A percentile compares a stretch with the other conserved stretches of the same genome.
These are phyloP conservation scores for Parazoanthus atlanticus DNA, from an alignment of 92 coral and sea anemone genomes.

Conservation along the genomic window DNA sequence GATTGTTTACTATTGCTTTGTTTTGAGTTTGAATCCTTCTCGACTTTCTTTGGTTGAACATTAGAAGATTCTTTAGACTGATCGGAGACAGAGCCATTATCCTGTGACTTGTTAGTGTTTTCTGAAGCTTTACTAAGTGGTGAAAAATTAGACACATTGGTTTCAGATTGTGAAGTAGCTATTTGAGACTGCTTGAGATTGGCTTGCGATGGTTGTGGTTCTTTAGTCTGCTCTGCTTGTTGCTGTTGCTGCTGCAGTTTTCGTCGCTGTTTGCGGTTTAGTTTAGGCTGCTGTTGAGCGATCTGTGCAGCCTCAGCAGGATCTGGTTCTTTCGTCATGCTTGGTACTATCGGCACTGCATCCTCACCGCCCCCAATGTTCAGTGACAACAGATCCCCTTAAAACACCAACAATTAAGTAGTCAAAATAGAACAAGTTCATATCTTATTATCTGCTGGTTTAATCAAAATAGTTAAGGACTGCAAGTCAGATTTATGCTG, in stretches of 20 bases:
- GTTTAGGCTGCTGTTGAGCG: conserved; percentile 77
- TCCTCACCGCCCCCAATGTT: conserved; percentile 61
- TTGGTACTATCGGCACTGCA: conserved; percentile 46
- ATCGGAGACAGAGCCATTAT: conserved; percentile 27
- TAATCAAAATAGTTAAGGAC: too few relatives aligned
- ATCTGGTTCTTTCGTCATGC: conserved; percentile 58
- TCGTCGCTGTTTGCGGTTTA: conserved; percentile 92
- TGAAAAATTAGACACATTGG: background rate
- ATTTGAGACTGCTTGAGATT: conserved; percentile 53
- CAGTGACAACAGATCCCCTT: conserved; percentile 84
- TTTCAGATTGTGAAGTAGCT: conserved; percentile 45
- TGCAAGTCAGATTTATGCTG: too few relatives aligned
- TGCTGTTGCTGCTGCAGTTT: conserved; percentile 76
- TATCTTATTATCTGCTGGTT: too few relatives aligned
- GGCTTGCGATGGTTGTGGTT: conserved; percentile 30
- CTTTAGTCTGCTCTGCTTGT: conserved; percentile 66
- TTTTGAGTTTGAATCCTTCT: conserved; percentile 42
- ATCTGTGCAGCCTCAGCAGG: conserved; percentile 70
- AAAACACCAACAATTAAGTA: background rate
- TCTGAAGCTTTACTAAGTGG: conserved; percentile 22
- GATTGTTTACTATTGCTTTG: conserved; percentile 42
- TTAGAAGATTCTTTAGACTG: conserved; percentile 46
- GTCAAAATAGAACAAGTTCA: too few relatives aligned
- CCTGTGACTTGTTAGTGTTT: conserved; percentile 35
- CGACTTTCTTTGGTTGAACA: conserved; percentile 47